Evolutionary conservation across 2,113 vertebrate species (phyloP).

Genomic region (Cyphomyrus plagiostoma): DNA sequence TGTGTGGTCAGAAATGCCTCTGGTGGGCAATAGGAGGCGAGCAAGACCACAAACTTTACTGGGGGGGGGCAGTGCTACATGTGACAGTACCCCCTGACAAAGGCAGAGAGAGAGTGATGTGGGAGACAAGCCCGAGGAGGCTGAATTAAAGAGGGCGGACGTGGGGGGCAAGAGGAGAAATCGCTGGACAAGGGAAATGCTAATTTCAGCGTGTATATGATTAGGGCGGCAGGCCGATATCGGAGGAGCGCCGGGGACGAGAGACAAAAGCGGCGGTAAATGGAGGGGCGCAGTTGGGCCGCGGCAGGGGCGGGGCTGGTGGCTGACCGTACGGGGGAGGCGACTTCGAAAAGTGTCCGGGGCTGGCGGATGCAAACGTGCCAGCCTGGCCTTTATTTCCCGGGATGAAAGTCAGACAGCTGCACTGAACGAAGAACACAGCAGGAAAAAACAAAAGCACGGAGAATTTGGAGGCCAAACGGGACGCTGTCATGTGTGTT

Average conservation of each 20-base stretch:
- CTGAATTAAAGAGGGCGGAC: slow-evolving; percentile 19
- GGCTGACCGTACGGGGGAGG: neutral
- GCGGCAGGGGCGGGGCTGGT: neutral
- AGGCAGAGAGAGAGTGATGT: neutral
- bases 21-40: slow-evolving; percentile 17
- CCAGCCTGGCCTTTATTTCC: slow-evolving; percentile 10
- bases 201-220: slow-evolving; percentile 26
- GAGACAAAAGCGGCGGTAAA: slow-evolving; percentile 17
- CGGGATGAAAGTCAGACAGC: slow-evolving; percentile 18
- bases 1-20: slow-evolving; percentile 16
- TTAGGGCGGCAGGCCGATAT: slow-evolving; percentile 26
- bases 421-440: slow-evolving; percentile 22
- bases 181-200: slow-evolving; percentile 33
- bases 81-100: neutral
- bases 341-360: slow-evolving; percentile 2
- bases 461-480: slow-evolving; percentile 14
- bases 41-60: slow-evolving; percentile 18
- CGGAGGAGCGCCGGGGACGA: slow-evolving; percentile 5
- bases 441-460: neutral
- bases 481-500: slow-evolving; percentile 17
- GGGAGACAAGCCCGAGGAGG: neutral
- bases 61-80: neutral
- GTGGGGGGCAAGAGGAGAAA: slow-evolving; percentile 24
- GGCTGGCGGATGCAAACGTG: slow-evolving; percentile 1
- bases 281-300: neutral